These are phyloP conservation scores for Drosophila aff. DNA, from an alignment of 1,140 invertebrate genomes.

Conservation along the genomic window DNA sequence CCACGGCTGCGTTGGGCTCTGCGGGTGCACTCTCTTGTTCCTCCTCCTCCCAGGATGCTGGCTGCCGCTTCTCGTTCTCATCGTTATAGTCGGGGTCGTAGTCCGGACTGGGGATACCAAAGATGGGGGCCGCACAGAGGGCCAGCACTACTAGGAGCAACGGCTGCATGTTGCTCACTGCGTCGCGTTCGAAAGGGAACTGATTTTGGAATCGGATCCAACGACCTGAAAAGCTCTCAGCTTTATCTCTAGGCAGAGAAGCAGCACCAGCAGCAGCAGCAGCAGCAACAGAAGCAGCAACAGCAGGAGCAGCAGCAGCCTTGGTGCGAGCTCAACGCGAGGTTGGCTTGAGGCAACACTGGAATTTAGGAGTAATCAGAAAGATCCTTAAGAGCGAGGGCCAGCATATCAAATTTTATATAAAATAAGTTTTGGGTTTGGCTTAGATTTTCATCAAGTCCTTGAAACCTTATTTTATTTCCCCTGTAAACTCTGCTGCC, in stretches of 20 bases:
- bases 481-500: too few relatives aligned
- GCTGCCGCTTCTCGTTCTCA: constrained; percentile 32
- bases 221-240: constrained; percentile 62
- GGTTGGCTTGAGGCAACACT: constrained; percentile 5
- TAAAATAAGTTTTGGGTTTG: neutral
- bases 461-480: too few relatives aligned
- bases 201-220: constrained; percentile 52
- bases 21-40: neutral
- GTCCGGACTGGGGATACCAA: constrained; percentile 13
- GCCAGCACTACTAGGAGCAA: constrained; percentile 38
- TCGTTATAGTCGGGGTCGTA: constrained; percentile 26
- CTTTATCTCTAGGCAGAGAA: constrained; percentile 32
- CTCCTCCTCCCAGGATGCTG: constrained; percentile 41
- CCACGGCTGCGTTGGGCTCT: neutral
- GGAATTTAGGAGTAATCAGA: neutral
- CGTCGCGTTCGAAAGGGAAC: constrained; percentile 55
- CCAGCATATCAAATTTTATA: neutral
- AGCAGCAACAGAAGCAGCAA: neutral
- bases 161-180: constrained; percentile 66
- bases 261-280: neutral
- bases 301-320: constrained; percentile 11
- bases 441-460: neutral
- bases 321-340: constrained; percentile 28
- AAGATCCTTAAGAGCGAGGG: neutral
- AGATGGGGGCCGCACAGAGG: constrained; percentile 31